Percentiles rank a stretch among this genome's conserved stretches.
phyloP scores from a whole-genome alignment of 2,797 vertebrate genomes.

The Nannoperca australis region DNA sequence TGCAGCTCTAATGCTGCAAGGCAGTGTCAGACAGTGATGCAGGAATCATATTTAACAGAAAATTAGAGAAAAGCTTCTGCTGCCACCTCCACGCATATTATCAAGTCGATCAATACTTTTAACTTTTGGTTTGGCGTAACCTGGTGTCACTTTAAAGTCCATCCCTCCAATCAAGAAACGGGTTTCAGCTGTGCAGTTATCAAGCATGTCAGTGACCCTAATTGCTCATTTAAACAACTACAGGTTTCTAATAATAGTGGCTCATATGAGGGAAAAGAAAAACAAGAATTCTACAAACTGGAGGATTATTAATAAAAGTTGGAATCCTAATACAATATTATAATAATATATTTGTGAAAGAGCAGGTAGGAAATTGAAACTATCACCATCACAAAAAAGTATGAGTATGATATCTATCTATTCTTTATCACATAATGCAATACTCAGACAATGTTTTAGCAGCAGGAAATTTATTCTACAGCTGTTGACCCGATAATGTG shows the following conservation, averaged over 20 bases:
- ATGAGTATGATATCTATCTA: background rate
- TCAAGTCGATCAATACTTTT: accelerated
- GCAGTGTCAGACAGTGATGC: background rate
- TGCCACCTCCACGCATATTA: background rate
- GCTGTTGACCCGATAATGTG: background rate
- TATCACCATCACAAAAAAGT: background rate
- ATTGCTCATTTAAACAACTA: background rate
- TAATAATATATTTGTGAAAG: background rate
- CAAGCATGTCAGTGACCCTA: background rate
- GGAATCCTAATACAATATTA: background rate
- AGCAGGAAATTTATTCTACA: background rate
- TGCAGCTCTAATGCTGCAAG: background rate
- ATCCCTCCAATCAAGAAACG: constrained; percentile 43
- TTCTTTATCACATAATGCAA: background rate
- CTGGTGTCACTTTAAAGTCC: constrained; percentile 39
- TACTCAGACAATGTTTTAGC: background rate
- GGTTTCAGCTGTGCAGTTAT: constrained; percentile 46
- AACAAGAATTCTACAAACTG: background rate
- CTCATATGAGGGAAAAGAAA: background rate
- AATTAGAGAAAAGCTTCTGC: background rate
- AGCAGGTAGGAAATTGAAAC: background rate
- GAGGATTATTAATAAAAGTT: background rate
- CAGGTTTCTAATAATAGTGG: background rate
- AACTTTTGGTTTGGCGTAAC: background rate
- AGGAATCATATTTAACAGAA: background rate